Percentiles rank a stretch among this genome's conserved stretches.
These are phyloP conservation scores for Asteroscopus sphinx DNA, from an alignment of 2,888 invertebrate species.

Conservation along the genomic window DNA sequence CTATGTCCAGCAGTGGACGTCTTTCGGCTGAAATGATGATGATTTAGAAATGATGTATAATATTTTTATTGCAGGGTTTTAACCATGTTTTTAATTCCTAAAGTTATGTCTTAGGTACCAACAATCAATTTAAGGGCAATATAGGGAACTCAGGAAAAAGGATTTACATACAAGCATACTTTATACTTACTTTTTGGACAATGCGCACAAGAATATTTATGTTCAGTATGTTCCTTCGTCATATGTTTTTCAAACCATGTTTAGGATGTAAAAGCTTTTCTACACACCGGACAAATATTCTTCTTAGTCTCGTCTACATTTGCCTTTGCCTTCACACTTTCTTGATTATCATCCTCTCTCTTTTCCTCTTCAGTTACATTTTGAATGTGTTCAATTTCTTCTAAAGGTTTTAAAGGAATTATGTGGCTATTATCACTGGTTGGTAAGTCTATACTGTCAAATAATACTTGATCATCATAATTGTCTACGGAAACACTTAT, in stretches of 20 bases:
- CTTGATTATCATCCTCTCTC: conserved; percentile 18
- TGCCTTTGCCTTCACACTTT: conserved; percentile 29
- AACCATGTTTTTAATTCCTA: too few relatives aligned
- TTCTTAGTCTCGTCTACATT: conserved; percentile 53
- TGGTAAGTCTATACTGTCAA: conserved; percentile 43
- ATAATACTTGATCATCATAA: conserved; percentile 45
- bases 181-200: conserved; percentile 78
- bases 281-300: conserved; percentile 73
- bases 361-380: conserved; percentile 27
- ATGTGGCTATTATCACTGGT: conserved; percentile 13
- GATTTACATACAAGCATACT: conserved; percentile 51
- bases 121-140: too few relatives aligned
- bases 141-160: too few relatives aligned
- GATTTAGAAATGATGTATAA: too few relatives aligned
- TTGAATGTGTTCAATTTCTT: conserved; percentile 30
- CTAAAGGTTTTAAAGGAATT: conserved; percentile 22
- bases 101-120: too few relatives aligned
- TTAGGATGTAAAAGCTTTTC: conserved; percentile 75
- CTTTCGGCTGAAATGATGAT: too few relatives aligned
- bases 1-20: too few relatives aligned
- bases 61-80: too few relatives aligned
- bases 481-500: conserved; percentile 67
- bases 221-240: conserved; percentile 74
- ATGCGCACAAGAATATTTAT: conserved; percentile 70
- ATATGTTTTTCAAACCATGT: conserved; percentile 81